A percentile compares a stretch with the other conserved stretches of the same genome.
Evolutionary conservation across 2,113 vertebrate genomes (phyloP).

Genomic region (Collichthys lucidus): DNA sequence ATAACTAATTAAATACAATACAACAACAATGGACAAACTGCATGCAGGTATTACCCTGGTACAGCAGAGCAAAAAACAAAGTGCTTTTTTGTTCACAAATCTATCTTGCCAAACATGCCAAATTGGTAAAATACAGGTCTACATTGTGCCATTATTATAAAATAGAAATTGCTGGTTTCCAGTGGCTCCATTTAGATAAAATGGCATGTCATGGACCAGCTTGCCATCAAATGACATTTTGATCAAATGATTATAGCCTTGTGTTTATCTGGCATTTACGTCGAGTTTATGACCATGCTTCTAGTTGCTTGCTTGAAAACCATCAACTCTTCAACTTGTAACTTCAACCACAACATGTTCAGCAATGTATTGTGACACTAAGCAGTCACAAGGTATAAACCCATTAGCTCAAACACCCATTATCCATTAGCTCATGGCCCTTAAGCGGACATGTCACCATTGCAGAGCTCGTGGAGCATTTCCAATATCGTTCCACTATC

Average conservation of each 20-base stretch:
- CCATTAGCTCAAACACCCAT: not conserved
- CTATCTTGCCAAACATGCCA: not conserved
- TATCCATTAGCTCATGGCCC: conserved; percentile 1
- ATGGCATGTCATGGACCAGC: no score
- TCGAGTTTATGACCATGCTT: not conserved
- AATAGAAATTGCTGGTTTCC: no score
- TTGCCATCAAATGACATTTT: no score
- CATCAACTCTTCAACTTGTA: not conserved
- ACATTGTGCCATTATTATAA: not conserved
- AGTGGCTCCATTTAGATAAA: no score
- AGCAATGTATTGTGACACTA: not conserved
- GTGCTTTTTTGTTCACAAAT: not conserved
- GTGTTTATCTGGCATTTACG: not conserved
- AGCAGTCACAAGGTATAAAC: conserved; percentile 2
- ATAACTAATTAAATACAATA: not conserved
- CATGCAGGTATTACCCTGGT: not conserved
- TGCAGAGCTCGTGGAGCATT: not conserved
- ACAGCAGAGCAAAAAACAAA: not conserved
- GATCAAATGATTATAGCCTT: not conserved
- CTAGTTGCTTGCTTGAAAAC: not conserved
- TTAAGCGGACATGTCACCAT: not conserved
- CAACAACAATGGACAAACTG: no score
- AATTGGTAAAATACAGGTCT: not conserved
- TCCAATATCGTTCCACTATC: not conserved
- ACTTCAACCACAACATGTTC: not conserved